Conservation (phyloP, 2,113 vertebrate species). For the Proterorhinus semilunaris region DNA sequence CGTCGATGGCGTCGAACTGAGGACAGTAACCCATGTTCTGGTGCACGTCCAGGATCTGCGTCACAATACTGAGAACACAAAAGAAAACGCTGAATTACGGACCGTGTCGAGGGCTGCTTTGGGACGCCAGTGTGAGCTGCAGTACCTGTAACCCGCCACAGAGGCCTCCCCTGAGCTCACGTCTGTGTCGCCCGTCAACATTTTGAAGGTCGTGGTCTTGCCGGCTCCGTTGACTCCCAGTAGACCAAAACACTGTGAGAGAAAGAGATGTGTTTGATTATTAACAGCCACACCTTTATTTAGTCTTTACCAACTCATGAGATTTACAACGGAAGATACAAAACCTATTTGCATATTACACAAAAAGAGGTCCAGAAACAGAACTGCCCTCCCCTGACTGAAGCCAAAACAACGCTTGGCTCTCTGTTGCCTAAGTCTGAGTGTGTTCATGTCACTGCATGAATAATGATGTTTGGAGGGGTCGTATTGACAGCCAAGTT, state of each 20-base stretch:
- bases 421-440: too few species aligned
- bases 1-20: constrained; percentile 95
- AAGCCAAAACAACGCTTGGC: too few species aligned
- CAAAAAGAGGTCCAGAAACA: too few species aligned
- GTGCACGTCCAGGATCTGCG: constrained; percentile 86
- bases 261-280: neutral
- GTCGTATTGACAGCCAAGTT: too few species aligned
- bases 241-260: constrained; percentile 90
- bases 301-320: too few species aligned
- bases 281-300: too few species aligned
- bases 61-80: constrained; percentile 80
- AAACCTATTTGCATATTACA: too few species aligned
- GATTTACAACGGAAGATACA: too few species aligned
- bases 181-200: constrained; percentile 91
- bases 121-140: neutral
- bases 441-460: too few species aligned
- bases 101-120: too few species aligned
- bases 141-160: constrained; percentile 87
- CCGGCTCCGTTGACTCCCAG: constrained; percentile 95
- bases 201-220: constrained; percentile 96
- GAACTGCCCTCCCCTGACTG: too few species aligned
- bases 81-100: neutral
- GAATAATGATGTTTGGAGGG: too few species aligned
- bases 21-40: constrained; percentile 98
- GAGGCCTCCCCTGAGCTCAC: constrained; percentile 88